Evolutionary conservation across 30 jellyfish, hydroid and myxozoan genomes (phyloP).

Genomic region (Cassiopea andromeda): DNA sequence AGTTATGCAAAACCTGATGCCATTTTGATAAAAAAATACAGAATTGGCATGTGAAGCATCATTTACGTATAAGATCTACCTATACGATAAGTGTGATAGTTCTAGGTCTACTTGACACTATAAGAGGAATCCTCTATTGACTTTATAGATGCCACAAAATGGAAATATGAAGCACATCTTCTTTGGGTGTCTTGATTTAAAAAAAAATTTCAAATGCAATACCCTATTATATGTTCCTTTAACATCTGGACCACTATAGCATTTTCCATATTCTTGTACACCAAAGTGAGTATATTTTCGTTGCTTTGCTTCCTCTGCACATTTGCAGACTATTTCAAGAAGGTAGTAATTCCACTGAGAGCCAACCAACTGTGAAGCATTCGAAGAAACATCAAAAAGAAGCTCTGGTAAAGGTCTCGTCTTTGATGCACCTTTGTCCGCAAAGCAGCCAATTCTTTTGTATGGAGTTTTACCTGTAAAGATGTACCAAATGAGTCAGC

Average conservation of each 20-base stretch:
- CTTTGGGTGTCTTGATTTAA: background rate
- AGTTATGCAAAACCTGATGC: too few relatives aligned
- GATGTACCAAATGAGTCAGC: background rate
- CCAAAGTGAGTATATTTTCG: slow-evolving; percentile 86
- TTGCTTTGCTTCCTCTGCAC: slow-evolving; percentile 71
- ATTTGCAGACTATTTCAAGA: slow-evolving; percentile 82
- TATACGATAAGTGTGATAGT: too few relatives aligned
- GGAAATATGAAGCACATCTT: too few relatives aligned
- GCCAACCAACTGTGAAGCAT: slow-evolving; percentile 64
- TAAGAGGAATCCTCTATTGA: too few relatives aligned
- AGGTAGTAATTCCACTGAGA: slow-evolving; percentile 61
- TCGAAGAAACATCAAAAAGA: slow-evolving; percentile 76
- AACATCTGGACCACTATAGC: slow-evolving; percentile 84
- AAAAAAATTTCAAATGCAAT: background rate
- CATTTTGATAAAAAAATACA: too few relatives aligned
- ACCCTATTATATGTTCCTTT: slow-evolving; percentile 72
- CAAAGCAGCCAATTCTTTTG: slow-evolving; percentile 73
- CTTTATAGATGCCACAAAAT: too few relatives aligned
- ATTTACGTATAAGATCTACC: too few relatives aligned
- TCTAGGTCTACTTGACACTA: too few relatives aligned
- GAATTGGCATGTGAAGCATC: too few relatives aligned
- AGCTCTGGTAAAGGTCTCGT: slow-evolving; percentile 88
- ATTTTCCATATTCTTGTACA: slow-evolving; percentile 78
- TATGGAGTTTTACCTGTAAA: slow-evolving; percentile 54
- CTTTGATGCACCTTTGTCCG: slow-evolving; percentile 36